Evolutionary conservation across 2,888 invertebrate genomes (phyloP).

Genomic region (Scelioninae gen. 1): DNA sequence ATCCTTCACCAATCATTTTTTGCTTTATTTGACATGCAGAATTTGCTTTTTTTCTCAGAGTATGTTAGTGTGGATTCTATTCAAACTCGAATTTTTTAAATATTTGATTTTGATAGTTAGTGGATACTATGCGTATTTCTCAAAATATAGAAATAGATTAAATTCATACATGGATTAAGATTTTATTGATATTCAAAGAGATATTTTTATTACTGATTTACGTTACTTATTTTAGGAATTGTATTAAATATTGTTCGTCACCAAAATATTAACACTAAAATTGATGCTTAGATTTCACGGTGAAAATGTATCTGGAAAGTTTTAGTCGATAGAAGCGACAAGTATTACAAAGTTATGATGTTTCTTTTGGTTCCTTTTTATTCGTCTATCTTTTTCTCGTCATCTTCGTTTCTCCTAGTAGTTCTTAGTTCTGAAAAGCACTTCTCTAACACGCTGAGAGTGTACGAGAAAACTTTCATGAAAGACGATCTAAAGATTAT

Average conservation of each 20-base stretch:
- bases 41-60: too few species aligned
- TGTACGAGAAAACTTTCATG: slow-evolving; percentile 61
- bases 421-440: slow-evolving; percentile 65
- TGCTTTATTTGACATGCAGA: too few species aligned
- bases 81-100: too few species aligned
- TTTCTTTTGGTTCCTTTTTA: slow-evolving; percentile 57
- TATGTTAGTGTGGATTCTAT: too few species aligned
- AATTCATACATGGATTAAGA: too few species aligned
- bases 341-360: slow-evolving; percentile 68
- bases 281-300: slow-evolving; percentile 40
- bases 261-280: slow-evolving; percentile 35
- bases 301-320: slow-evolving; percentile 56
- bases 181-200: too few species aligned
- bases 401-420: slow-evolving; percentile 58
- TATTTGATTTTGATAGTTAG: too few species aligned
- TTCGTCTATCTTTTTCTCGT: slow-evolving; percentile 61
- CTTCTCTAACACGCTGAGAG: slow-evolving; percentile 53
- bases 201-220: too few species aligned
- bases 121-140: too few species aligned
- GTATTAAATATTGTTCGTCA: not conserved
- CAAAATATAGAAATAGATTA: too few species aligned
- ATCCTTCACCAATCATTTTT: too few species aligned
- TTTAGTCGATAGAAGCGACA: slow-evolving; percentile 55
- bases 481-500: slow-evolving; percentile 67
- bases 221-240: too few species aligned